Percentiles rank a stretch among this genome's conserved stretches.
These are phyloP conservation scores for Mobula birostris DNA, from an alignment of 2,113 vertebrate genomes.

Conservation along the genomic window DNA sequence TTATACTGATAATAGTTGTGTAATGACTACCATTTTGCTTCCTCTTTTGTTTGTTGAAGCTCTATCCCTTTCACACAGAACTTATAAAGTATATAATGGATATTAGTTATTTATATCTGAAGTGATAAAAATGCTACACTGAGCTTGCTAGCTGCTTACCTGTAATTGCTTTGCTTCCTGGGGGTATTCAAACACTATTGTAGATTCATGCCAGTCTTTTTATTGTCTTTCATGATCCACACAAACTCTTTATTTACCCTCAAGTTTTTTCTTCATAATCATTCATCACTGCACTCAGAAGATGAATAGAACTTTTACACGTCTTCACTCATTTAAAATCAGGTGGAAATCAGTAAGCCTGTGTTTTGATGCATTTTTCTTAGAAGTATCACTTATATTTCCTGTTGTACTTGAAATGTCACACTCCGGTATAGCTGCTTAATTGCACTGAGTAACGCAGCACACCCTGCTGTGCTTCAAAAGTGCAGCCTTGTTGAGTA, in stretches of 20 bases:
- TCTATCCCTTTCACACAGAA: not conserved
- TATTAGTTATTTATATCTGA: not conserved
- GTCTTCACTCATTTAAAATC: not conserved
- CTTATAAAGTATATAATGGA: not conserved
- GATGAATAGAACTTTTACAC: not conserved
- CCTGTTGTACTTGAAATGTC: not conserved
- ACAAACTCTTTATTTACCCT: not conserved
- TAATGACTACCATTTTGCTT: not conserved
- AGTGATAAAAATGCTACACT: not conserved
- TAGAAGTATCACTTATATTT: not conserved
- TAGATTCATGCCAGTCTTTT: too few relatives aligned
- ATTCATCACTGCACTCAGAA: not conserved
- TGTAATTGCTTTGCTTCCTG: not conserved
- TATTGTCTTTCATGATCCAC: not conserved
- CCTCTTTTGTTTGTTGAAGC: not conserved
- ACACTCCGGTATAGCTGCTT: not conserved
- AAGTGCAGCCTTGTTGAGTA: not conserved
- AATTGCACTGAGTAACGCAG: not conserved
- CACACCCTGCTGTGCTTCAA: not conserved
- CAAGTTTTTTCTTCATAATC: not conserved
- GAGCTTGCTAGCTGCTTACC: not conserved
- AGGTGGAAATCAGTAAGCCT: not conserved
- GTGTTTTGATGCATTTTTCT: not conserved
- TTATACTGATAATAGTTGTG: not conserved
- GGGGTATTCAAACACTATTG: not conserved